Base-by-base conservation (phyloP, 2,888 invertebrate genomes). In the Drosophila austrosaltans region DNA sequence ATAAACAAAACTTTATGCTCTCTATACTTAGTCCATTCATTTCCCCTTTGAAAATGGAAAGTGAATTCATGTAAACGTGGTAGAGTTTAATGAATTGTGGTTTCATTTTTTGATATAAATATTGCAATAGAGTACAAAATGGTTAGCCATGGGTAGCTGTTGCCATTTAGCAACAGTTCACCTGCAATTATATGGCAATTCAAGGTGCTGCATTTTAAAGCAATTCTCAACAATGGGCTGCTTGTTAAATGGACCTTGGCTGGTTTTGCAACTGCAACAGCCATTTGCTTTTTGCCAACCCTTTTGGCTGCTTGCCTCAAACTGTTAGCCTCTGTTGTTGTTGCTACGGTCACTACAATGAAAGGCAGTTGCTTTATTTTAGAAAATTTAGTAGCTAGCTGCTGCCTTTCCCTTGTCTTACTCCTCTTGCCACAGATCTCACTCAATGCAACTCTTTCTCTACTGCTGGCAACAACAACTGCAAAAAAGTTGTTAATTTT, bases 401-500 rank as follows among this genome's bases (percentile, higher is more conserved):
- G 59, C 8, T 48, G 44, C 44, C 44, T 3, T 36, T 36, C 44
- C 36, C 44, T 20, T 7, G 16, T 10, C 8, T 7, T 36, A 1
- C 8, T 36, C 10, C 44, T 8, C 44, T 10, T 2, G 3, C 48
- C 48, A 48, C 48, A 25, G 48, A 48, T 48, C 58, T 63, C 65
- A 76, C 69, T 78, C 69, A 58, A 72, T 69, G 61, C 68, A 85
- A 82, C 87, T 81, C 82, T 88, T 88, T 77, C 69, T 71, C 69
- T 66, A 32, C 30, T 30, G 30, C 4, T 28, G 4, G 30, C 56
- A 56, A 53, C 30, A 59, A 42, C 57, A 42, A 67, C 53, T 64
- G 65, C 64, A 72, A 28, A 83, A 86, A 87, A 76, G 74, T 83
- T 85, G 87, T 82, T 85, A 86, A 89, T 84, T 89, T 85, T 83